These are phyloP conservation scores for Drosophila bifasciata DNA, from an alignment of 1,140 invertebrate genomes.

Conservation along the genomic window DNA sequence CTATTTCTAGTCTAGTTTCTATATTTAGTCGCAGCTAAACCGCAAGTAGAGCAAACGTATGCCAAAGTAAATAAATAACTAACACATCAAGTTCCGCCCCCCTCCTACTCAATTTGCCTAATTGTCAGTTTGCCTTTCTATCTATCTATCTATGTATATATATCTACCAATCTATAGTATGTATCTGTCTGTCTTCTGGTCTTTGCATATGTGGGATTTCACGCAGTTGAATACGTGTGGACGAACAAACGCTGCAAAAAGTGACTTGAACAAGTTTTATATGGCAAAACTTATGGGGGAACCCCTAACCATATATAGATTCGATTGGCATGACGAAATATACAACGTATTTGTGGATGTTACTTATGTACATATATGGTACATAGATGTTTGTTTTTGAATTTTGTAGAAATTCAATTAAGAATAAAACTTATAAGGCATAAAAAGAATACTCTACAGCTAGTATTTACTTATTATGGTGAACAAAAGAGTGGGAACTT, in stretches of 20 bases:
- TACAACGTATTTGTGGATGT: no score
- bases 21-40: constrained; percentile 30
- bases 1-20: constrained; percentile 3
- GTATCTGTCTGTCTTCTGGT: constrained; percentile 3
- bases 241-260: constrained; percentile 1
- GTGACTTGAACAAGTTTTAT: constrained; percentile 17
- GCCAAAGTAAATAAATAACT: constrained; percentile 41
- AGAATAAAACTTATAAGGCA: no score
- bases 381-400: no score
- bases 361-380: no score
- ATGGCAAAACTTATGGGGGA: constrained; percentile 4
- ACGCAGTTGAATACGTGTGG: constrained; percentile 3
- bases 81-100: constrained; percentile 12
- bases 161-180: neutral
- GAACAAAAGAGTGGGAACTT: no score
- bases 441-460: no score
- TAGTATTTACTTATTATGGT: no score
- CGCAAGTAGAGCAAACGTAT: constrained; percentile 7
- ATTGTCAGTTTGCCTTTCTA: constrained; percentile 8
- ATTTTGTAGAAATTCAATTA: no score
- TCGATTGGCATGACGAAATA: constrained; percentile 7
- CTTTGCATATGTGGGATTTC: constrained; percentile 26
- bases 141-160: neutral
- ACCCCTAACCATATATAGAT: constrained; percentile 9
- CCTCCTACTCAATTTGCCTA: constrained; percentile 1